Evolutionary conservation across 2,113 vertebrate species (phyloP), one percentile per base, ranked within the genome.

Genomic region (Planiliza haematocheilus): DNA sequence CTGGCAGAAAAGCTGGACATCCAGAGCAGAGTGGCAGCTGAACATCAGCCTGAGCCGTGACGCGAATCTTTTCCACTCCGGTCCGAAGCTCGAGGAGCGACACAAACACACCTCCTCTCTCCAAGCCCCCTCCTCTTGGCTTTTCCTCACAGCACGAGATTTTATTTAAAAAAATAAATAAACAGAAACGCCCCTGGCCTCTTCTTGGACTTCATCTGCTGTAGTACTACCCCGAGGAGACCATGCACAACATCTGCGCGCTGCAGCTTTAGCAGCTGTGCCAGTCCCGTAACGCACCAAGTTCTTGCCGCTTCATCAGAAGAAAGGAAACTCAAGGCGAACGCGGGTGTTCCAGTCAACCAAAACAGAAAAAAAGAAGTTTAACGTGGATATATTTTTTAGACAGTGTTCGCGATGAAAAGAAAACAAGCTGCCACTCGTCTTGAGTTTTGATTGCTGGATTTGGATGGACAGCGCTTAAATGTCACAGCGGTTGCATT

Each of bases 1-100:
- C 46, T 17, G 71, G 64, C 58, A 36, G 41, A 64, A 46, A 65
- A 49, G 42, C 14, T 51, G 58, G n/a, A 18, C 46, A 63, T n/a
- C 10, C 16, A 41, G 17, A 37, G 16, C 13, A 36, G 41, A 60
- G 36, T 20, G 61, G 36, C 74, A 68, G 48, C 62, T 38, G 36
- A 38, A 42, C 55, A 70, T 53, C 48, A 53, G 49, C 30, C 58
- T 34, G 34, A 34, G 17, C 42, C 60, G 37, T 68, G 72, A 80
- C 76, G 57, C 36, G 37, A 37, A 36, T 46, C 9, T 16, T 38
- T 42, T 10, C 38, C 65, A 74, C 42, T 62, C 43, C 24, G 59
- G 18, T 39, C 48, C 48, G 18, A 64, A 56, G 30, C 53, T 39
- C 65, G 7, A 21, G 7, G n/a, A n/a, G n/a, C n/a, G 50, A 5